Conservation (phyloP, 2,797 vertebrate genomes). For the Sphaeramia orbicularis region DNA sequence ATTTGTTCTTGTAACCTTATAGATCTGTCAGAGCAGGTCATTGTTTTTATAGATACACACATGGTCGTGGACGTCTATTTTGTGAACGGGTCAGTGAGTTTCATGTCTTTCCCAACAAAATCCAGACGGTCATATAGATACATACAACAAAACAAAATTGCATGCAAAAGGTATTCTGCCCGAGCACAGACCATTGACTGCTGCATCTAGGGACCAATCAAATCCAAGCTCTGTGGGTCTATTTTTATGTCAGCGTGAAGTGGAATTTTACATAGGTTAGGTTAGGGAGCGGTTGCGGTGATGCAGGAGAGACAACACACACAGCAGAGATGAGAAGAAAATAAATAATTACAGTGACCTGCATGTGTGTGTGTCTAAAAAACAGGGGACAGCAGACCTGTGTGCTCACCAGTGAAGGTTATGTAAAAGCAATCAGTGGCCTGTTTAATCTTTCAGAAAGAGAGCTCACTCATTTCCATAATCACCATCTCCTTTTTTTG, state of each 20-base stretch:
- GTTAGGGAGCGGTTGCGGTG: slow-evolving; percentile 23
- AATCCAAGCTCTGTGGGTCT: slow-evolving; percentile 20
- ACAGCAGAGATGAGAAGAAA: not conserved
- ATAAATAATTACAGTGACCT: not conserved
- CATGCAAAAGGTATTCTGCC: not conserved
- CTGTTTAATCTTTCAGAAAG: slow-evolving; percentile 81
- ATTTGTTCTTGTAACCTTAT: not conserved
- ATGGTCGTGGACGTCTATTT: not conserved
- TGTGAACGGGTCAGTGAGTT: not conserved
- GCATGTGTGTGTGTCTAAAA: not conserved
- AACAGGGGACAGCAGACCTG: slow-evolving; percentile 1
- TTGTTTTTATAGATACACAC: not conserved
- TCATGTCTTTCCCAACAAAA: not conserved
- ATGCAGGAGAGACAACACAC: slow-evolving; percentile 18
- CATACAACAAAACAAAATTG: not conserved
- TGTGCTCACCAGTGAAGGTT: slow-evolving; percentile 65
- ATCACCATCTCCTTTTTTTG: slow-evolving; percentile 73
- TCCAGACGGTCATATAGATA: not conserved
- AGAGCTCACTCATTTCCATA: slow-evolving; percentile 81
- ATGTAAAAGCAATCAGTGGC: slow-evolving; percentile 83
- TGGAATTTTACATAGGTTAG: slow-evolving; percentile 22
- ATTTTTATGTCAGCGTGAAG: slow-evolving; percentile 6
- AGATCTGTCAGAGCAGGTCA: not conserved
- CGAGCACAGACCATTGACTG: not conserved
- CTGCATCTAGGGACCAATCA: slow-evolving; percentile 31